These are phyloP conservation scores for Temnothorax curvispinosus DNA, from an alignment of 1,140 invertebrate species.

Conservation along the genomic window DNA sequence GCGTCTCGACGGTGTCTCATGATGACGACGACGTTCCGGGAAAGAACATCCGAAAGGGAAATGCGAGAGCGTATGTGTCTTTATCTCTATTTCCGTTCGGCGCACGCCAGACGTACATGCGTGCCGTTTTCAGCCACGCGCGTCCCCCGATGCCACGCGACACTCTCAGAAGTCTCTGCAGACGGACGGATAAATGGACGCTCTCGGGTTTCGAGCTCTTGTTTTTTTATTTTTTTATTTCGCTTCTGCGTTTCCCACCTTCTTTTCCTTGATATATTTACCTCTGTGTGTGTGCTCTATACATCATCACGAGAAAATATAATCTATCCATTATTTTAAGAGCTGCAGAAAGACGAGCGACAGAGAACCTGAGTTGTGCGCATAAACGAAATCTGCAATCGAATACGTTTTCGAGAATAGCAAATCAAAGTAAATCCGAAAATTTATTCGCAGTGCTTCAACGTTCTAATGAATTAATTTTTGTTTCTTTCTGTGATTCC, in stretches of 20 bases:
- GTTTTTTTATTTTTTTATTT: not conserved
- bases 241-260: not conserved
- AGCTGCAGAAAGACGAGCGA: not conserved
- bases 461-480: not conserved
- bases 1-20: conserved; percentile 39
- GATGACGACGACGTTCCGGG: conserved; percentile 19
- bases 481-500: not conserved
- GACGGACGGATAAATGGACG: not conserved
- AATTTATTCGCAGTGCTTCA: not conserved
- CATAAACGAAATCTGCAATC: not conserved
- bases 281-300: not conserved
- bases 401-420: not conserved
- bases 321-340: not conserved
- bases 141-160: conserved; percentile 15
- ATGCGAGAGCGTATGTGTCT: not conserved
- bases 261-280: not conserved
- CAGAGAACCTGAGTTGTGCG: not conserved
- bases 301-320: not conserved
- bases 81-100: conserved; percentile 46
- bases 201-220: not conserved
- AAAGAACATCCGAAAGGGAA: conserved; percentile 31
- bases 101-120: conserved; percentile 27
- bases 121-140: conserved; percentile 36
- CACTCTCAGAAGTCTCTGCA: not conserved
- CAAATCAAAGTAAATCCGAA: not conserved